A percentile compares a stretch with the other conserved stretches of the same genome.
Evolutionary conservation across 2,797 vertebrate genomes (phyloP).

Genomic region (Falco columbarius): DNA sequence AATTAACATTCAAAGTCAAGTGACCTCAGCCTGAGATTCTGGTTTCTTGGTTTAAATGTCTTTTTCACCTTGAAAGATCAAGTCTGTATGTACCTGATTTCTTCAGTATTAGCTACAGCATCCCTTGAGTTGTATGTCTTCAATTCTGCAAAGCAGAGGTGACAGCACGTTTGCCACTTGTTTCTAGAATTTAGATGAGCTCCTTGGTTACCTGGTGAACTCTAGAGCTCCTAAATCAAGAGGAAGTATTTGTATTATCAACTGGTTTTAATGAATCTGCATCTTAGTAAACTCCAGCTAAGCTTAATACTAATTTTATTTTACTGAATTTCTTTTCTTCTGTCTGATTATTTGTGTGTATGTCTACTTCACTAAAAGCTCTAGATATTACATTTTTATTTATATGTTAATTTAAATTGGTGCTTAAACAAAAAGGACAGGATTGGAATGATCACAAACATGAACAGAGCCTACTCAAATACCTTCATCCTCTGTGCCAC

Average conservation of each 20-base stretch:
- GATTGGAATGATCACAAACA: background rate
- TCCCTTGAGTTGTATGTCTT: background rate
- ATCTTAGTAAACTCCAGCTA: background rate
- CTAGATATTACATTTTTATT: slow-evolving; percentile 20
- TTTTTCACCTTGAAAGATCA: background rate
- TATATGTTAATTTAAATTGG: slow-evolving; percentile 18
- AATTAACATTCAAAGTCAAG: background rate
- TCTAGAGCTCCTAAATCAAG: slow-evolving; percentile 9
- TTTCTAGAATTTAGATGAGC: background rate
- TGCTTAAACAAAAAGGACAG: slow-evolving; percentile 2
- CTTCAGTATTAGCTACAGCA: background rate
- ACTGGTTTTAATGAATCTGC: background rate
- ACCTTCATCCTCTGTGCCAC: background rate
- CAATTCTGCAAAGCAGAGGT: background rate
- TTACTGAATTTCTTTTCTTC: background rate
- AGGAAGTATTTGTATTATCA: background rate
- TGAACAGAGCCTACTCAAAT: slow-evolving; percentile 12
- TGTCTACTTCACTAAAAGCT: background rate
- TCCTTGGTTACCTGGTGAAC: background rate
- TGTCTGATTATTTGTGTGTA: background rate
- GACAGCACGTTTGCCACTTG: background rate
- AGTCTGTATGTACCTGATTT: background rate
- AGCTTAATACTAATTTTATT: background rate
- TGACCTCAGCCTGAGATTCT: background rate
- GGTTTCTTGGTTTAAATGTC: background rate